phyloP scores from a whole-genome alignment of 2,888 invertebrate genomes.

The Stenodera caucasica region DNA sequence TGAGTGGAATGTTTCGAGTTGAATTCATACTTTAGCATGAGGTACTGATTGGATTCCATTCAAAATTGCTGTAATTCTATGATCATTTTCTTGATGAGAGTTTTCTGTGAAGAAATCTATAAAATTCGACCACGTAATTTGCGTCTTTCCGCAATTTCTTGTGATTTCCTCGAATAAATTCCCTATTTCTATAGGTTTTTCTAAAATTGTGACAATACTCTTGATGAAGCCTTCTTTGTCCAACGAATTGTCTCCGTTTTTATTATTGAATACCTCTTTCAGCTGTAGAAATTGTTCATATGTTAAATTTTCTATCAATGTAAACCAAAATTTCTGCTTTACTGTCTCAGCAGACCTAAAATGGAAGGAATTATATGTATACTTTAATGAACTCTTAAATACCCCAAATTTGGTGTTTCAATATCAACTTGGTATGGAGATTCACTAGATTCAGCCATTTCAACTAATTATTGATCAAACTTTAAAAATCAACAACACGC shows the following conservation, averaged over 20 bases:
- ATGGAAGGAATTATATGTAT: slow-evolving; percentile 20
- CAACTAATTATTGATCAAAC: no score
- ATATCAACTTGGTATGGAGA: no score
- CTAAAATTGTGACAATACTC: slow-evolving; percentile 45
- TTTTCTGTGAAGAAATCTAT: slow-evolving; percentile 50
- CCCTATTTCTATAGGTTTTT: slow-evolving; percentile 47
- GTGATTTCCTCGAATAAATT: slow-evolving; percentile 49
- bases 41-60: slow-evolving; percentile 41
- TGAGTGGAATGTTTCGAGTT: slow-evolving; percentile 5
- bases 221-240: slow-evolving; percentile 49
- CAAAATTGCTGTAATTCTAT: slow-evolving; percentile 33
- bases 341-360: slow-evolving; percentile 40
- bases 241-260: slow-evolving; percentile 28
- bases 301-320: slow-evolving; percentile 40
- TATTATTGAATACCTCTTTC: slow-evolving; percentile 37
- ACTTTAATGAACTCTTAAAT: no score
- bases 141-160: slow-evolving; percentile 34
- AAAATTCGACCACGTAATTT: slow-evolving; percentile 51
- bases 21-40: slow-evolving; percentile 42
- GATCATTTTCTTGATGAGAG: slow-evolving; percentile 29
- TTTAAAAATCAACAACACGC: no score
- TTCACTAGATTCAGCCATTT: no score
- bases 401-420: no score
- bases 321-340: slow-evolving; percentile 36
- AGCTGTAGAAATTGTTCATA: slow-evolving; percentile 39